phyloP scores from a whole-genome alignment of 1,140 invertebrate genomes.

The Sinella curviseta region DNA sequence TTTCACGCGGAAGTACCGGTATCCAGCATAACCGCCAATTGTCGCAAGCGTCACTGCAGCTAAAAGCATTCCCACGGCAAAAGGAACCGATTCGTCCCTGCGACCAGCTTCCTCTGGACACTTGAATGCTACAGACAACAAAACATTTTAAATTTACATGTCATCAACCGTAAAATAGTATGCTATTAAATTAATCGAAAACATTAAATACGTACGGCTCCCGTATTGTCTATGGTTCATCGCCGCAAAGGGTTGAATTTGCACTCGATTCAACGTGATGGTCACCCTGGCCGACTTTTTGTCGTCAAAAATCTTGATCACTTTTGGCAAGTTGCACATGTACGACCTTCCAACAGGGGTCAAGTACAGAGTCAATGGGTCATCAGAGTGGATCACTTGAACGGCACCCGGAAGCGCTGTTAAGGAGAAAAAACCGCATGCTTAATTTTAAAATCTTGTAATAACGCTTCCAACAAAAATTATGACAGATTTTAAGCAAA shows the following conservation, averaged over 20 bases:
- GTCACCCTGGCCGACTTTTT: constrained; percentile 42
- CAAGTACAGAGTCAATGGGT: constrained; percentile 68
- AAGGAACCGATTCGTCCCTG: constrained; percentile 77
- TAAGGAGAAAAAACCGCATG: not conserved
- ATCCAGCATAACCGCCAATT: constrained; percentile 80
- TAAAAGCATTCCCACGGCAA: constrained; percentile 82
- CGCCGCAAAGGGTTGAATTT: constrained; percentile 48
- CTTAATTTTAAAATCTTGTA: too few species aligned
- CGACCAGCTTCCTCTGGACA: constrained; percentile 49
- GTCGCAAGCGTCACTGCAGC: constrained; percentile 76
- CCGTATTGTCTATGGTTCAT: constrained; percentile 48
- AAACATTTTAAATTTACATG: constrained; percentile 16
- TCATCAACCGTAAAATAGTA: not conserved
- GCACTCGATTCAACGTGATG: constrained; percentile 37
- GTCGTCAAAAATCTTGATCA: constrained; percentile 43
- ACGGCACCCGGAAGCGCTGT: constrained; percentile 28
- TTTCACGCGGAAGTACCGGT: constrained; percentile 82
- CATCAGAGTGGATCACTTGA: constrained; percentile 41
- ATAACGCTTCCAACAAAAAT: too few species aligned
- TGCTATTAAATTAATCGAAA: not conserved
- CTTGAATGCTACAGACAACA: constrained; percentile 43
- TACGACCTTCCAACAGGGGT: constrained; percentile 83
- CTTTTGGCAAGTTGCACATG: constrained; percentile 59
- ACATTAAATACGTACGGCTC: constrained; percentile 37
- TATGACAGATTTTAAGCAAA: too few species aligned